Base-by-base conservation (phyloP, 30 jellyfish, hydroid and myxozoan genomes). In the Turritopsis rubra region DNA sequence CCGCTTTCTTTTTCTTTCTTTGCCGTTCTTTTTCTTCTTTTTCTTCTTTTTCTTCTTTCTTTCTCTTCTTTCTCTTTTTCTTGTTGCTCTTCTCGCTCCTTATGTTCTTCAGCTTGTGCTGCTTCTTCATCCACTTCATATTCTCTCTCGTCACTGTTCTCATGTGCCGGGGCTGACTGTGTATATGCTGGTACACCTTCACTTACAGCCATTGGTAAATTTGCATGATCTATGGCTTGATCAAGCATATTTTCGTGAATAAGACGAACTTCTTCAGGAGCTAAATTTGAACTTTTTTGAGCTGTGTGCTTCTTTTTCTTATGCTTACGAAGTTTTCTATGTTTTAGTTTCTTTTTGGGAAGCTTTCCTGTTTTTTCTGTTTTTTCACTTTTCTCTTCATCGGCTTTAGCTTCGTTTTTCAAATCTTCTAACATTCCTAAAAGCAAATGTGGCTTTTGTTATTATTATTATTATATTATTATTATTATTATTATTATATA, bases 211-310 rank as follows among this genome's bases (percentile, higher is more conserved):
- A 76, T 29, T 18, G 98, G 95, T 20, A 75, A 85, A 27, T 86
- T 68, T 16, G 96, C 86, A 30, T 87, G 89, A 53, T 92, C 98
- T 29, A 54, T 81, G 5, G 98, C 86, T 28, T 93, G 95, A 31
- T 80, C 87, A 19, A 92, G 86, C 96, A 92, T 87, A 72, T 88
- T 92, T 71, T 84, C 88, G 70, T 92, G 98, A 8, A 92, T 84
- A 24, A 81, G 84, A 27, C 85, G 92, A 52, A 88, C 84, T 80
- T 85, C 97, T 13, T 85, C 83, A 8, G 91, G 83, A 21, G 97
- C 73, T 41, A 82, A 60, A 82, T 84, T 87, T 8, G 86, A 70
- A 27, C 86, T 22, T 65, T 88, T 88, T 29, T 77, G 65, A 74
- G 65, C 76, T 83, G 85, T 52, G 23, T 29, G 82, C 9, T 74